phyloP scores from a whole-genome alignment of 2,888 invertebrate species.

The Melanotus villosus region DNA sequence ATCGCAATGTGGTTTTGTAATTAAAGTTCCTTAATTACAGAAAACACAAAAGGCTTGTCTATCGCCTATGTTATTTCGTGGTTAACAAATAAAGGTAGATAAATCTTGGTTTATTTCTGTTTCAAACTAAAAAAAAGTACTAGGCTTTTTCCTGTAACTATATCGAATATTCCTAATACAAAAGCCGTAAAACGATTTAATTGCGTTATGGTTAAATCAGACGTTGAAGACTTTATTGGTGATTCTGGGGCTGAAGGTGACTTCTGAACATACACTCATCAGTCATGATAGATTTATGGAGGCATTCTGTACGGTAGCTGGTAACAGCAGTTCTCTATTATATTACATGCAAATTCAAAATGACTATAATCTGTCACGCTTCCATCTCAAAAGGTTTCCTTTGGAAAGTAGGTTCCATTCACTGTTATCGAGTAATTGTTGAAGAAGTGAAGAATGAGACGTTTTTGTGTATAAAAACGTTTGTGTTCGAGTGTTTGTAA shows the following conservation, averaged over 20 bases:
- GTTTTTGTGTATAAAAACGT: background rate
- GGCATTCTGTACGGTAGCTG: conserved; percentile 51
- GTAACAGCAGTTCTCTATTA: conserved; percentile 43
- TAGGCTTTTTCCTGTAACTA: too few species aligned
- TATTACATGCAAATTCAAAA: conserved; percentile 42
- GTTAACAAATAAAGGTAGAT: background rate
- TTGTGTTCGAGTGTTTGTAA: background rate
- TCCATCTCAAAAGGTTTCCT: conserved; percentile 11
- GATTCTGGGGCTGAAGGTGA: conserved; percentile 41
- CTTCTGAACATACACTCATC: conserved; percentile 44
- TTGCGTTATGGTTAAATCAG: conserved; percentile 51
- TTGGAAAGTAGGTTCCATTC: conserved; percentile 17
- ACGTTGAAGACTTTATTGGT: conserved; percentile 50
- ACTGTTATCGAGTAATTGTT: conserved; percentile 6
- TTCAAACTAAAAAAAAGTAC: too few species aligned
- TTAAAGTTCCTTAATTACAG: conserved; percentile 27
- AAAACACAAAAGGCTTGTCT: conserved; percentile 2
- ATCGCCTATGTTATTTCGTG: background rate
- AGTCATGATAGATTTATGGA: conserved; percentile 53
- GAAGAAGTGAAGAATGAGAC: background rate
- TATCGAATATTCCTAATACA: too few species aligned
- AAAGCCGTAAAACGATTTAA: conserved; percentile 37
- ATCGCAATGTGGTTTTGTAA: conserved; percentile 21
- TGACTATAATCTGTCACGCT: conserved; percentile 51
- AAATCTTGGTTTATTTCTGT: too few species aligned